These are phyloP conservation scores for Naso thynnoides DNA, from an alignment of 2,797 vertebrate species.

Conservation along the genomic window DNA sequence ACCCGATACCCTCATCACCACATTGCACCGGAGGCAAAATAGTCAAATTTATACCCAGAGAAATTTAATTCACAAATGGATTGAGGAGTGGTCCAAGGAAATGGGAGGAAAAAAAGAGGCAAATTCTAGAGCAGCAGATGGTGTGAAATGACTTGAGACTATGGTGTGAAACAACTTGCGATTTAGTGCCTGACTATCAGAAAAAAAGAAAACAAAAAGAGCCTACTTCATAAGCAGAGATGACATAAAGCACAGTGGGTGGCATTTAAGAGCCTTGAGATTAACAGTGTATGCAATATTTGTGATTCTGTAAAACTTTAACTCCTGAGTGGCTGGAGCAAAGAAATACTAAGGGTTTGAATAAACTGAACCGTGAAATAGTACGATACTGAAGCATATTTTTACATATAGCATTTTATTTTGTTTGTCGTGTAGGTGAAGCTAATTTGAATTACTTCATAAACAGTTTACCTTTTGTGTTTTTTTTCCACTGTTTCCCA, in stretches of 20 bases:
- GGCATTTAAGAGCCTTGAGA: constrained; percentile 72
- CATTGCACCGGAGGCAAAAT: constrained; percentile 46
- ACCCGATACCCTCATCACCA: constrained; percentile 38
- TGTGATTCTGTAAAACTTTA: constrained; percentile 57
- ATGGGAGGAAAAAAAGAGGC: constrained; percentile 34
- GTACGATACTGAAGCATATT: constrained; percentile 45
- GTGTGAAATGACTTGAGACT: constrained; percentile 74
- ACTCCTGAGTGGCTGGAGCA: constrained; percentile 52
- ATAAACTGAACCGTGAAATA: constrained; percentile 32
- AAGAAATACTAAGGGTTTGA: constrained; percentile 48
- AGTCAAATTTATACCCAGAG: constrained; percentile 48
- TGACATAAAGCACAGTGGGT: constrained; percentile 72
- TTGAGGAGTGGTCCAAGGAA: constrained; percentile 47
- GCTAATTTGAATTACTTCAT: neutral
- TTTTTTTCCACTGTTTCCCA: neutral
- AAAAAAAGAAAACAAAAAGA: constrained; percentile 75
- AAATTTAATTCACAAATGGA: constrained; percentile 60
- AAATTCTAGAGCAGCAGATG: constrained; percentile 77
- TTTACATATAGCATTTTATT: neutral
- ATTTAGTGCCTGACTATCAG: constrained; percentile 77
- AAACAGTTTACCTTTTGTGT: neutral
- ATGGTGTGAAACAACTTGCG: constrained; percentile 74
- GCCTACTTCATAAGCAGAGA: constrained; percentile 75
- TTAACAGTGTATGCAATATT: constrained; percentile 73
- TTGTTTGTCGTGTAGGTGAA: neutral